Evolutionary conservation across 2,113 vertebrate genomes (phyloP).

Genomic region (Misgurnus anguillicaudatus): DNA sequence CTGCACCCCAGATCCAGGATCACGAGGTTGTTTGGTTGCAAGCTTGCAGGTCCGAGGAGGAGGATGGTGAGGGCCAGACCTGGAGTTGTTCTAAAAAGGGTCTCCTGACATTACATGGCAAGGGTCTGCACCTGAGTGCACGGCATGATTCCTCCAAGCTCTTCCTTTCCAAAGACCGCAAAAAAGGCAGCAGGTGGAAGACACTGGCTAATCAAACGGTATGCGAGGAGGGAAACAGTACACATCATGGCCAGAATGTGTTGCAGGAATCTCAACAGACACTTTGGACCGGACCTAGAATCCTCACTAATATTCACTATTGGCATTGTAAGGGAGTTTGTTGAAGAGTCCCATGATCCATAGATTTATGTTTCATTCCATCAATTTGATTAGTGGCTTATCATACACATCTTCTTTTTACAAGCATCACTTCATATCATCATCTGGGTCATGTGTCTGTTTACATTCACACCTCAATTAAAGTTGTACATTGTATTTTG

Average conservation of each 20-base stretch:
- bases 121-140: constrained; percentile 74
- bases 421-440: not conserved
- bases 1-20: constrained; percentile 55
- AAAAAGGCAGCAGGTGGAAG: constrained; percentile 79
- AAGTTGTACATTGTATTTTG: not conserved
- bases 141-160: constrained; percentile 71
- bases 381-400: not conserved
- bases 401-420: not conserved
- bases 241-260: constrained; percentile 38
- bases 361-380: not conserved
- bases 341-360: not conserved
- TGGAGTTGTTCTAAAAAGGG: constrained; percentile 86
- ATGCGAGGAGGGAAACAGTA: constrained; percentile 61
- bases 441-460: not conserved
- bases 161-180: constrained; percentile 73
- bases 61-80: constrained; percentile 63
- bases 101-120: constrained; percentile 73
- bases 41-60: constrained; percentile 62
- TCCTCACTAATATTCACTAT: constrained; percentile 50
- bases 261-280: constrained; percentile 29
- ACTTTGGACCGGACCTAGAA: constrained; percentile 24
- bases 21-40: constrained; percentile 69
- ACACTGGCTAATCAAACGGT: constrained; percentile 66
- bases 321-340: constrained; percentile 60
- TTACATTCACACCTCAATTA: not conserved